Evolutionary conservation across 2,113 vertebrate genomes (phyloP).

Genomic region (Plotosus lineatus): DNA sequence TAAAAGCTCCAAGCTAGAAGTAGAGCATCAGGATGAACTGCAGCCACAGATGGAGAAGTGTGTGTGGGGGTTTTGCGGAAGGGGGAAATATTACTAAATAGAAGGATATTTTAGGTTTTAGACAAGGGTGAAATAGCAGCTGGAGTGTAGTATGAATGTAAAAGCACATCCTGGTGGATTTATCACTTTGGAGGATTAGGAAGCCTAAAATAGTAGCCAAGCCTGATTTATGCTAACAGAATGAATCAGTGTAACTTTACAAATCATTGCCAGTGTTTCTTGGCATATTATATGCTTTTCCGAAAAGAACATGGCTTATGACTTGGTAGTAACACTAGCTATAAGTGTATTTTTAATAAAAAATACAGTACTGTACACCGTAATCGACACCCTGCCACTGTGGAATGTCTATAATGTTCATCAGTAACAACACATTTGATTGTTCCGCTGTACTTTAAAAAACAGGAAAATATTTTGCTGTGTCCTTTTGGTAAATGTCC

Average conservation of each 20-base stretch:
- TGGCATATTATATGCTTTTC: neutral
- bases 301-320: neutral
- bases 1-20: neutral
- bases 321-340: neutral
- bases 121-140: neutral
- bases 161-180: slow-evolving; percentile 1
- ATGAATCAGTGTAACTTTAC: neutral
- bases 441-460: too few species aligned
- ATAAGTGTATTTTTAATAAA: neutral
- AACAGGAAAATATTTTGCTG: too few species aligned
- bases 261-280: neutral
- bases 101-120: neutral
- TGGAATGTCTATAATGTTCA: too few species aligned
- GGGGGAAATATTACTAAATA: neutral
- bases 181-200: neutral
- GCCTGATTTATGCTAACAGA: neutral
- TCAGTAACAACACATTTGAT: too few species aligned
- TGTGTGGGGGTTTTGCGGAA: neutral
- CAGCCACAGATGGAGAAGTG: neutral
- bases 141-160: neutral
- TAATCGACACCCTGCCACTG: too few species aligned
- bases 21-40: neutral
- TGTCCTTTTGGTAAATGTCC: too few species aligned
- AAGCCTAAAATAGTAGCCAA: neutral
- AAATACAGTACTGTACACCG: neutral